Conservation (phyloP, 1,140 invertebrate genomes). For the Teleogryllus occipitalis region DNA sequence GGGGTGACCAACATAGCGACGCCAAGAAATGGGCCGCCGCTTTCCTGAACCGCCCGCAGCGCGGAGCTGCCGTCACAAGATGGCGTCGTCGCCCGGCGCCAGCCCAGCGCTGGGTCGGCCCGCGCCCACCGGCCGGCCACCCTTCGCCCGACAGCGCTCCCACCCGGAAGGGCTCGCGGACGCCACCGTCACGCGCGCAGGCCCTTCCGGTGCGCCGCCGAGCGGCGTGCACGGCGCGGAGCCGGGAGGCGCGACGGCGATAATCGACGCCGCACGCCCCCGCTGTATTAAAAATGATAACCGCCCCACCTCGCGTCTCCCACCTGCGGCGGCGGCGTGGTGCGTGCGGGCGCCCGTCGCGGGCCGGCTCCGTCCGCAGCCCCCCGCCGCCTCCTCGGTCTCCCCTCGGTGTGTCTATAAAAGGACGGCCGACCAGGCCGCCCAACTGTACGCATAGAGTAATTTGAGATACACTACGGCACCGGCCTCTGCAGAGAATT, state of each 20-base stretch:
- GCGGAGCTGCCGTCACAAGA: background rate
- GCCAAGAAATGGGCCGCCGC: background rate
- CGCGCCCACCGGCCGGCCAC: background rate
- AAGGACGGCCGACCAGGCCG: conserved; percentile 20
- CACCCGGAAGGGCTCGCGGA: background rate
- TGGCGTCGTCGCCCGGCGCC: background rate
- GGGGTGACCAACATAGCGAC: background rate
- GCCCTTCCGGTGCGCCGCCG: background rate
- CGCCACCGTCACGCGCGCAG: background rate
- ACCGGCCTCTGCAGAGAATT: conserved; percentile 16
- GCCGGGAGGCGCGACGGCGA: too few relatives aligned
- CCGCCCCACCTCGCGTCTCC: conserved; percentile 22
- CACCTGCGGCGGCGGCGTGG: conserved; percentile 29
- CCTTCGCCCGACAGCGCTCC: background rate
- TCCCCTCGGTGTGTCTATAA: conserved; percentile 24
- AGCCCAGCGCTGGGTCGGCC: too few relatives aligned
- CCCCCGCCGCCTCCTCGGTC: conserved; percentile 14
- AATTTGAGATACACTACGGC: conserved; percentile 20
- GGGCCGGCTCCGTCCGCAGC: background rate
- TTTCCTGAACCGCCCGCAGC: background rate
- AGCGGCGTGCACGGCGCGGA: too few relatives aligned
- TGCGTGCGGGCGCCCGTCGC: background rate
- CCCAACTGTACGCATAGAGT: conserved; percentile 13
- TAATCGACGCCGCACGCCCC: too few relatives aligned
- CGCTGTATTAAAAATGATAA: background rate